phyloP scores from a whole-genome alignment of 2,797 vertebrate genomes.

The Peromyscus attwateri region DNA sequence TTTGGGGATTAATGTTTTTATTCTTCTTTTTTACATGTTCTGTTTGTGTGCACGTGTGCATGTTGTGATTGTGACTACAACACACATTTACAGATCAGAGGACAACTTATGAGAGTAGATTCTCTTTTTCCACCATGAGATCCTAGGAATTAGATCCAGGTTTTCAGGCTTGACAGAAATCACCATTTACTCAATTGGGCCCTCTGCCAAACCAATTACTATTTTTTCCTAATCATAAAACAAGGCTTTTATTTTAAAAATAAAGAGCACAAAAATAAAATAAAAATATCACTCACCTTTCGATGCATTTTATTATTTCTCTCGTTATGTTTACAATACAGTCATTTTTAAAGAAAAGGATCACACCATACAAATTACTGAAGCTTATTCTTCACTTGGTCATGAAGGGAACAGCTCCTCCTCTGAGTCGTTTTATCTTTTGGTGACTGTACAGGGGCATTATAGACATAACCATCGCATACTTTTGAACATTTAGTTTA shows the following conservation, averaged over 20 bases:
- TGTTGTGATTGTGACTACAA: background rate
- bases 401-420: background rate
- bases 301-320: background rate
- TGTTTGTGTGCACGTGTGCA: background rate
- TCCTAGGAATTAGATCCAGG: background rate
- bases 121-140: background rate
- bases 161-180: background rate
- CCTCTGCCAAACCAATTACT: background rate
- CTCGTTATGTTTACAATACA: background rate
- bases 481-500: constrained; percentile 23
- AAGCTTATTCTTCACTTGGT: constrained; percentile 38
- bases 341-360: constrained; percentile 18
- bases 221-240: constrained; percentile 4
- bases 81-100: background rate
- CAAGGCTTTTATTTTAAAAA: constrained; percentile 34
- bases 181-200: background rate
- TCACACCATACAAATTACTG: background rate
- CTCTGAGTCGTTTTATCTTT: constrained; percentile 42
- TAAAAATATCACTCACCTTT: constrained; percentile 4
- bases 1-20: background rate
- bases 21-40: background rate
- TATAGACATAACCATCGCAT: background rate
- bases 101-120: background rate
- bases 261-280: too few species aligned
- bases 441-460: background rate